Evolutionary conservation across 1,140 invertebrate genomes (phyloP), one percentile per base, ranked within the genome.

Genomic region (Phenacoccus solenopsis): DNA sequence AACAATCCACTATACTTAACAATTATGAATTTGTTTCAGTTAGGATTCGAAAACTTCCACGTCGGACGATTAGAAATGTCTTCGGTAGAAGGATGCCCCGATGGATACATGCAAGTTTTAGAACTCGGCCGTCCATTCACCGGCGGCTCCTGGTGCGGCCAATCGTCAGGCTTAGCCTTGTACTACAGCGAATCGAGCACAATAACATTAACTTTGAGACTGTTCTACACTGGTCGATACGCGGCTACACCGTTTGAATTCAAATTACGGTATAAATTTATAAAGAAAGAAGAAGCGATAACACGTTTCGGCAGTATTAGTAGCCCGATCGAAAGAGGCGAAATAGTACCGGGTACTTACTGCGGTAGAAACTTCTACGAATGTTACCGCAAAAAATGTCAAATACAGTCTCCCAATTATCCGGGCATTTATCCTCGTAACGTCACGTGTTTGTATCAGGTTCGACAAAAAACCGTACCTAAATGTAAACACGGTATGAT

Each of bases 401-500:
- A 88, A 28, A 80, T 93, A 30, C 91, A 93, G 79, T 87, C 86
- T 68, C 91, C 93, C n/a, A 94, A 94, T 79, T 94, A 93, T 78
- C 92, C 92, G 0, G 91, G 91, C 16, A 89, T 94, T 81, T 94
- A 94, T 80, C 92, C 91, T 0, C 82, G 90, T 57, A 92, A 94
- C 77, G 89, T 91, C 2, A 90, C 89, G 10, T 93, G 90, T 77
- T 86, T 89, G 75, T 88, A 90, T 81, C 90, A 86, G 21, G 79
- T 92, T 68, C 81, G 89, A 16, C 90, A 93, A 78, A 89, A 90
- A 76, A 86, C 87, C 73, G 87, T 91, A 27, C 90, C 90, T 0
- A 90, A 88, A 5, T 91, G 90, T 78, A 93, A 92, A 77, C 90
- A 91, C 78, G 90, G 90, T 1, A 92, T 93, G 89, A 90, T 93